These are phyloP conservation scores for Lepidurus apus DNA, from an alignment of 1,140 invertebrate species.

Conservation along the genomic window DNA sequence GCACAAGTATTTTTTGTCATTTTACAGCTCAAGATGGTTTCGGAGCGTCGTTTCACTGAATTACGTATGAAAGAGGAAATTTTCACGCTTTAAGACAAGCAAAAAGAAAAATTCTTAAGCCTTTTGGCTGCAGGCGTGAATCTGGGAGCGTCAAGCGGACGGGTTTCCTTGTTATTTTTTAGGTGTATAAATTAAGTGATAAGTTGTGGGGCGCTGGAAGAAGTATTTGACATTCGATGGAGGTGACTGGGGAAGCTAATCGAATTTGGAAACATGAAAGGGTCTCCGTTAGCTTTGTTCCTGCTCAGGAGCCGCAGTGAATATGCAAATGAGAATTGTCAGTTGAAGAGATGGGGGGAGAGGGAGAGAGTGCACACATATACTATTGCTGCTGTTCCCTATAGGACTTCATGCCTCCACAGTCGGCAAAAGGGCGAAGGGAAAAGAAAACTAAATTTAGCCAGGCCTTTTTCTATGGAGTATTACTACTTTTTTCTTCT, in stretches of 20 bases:
- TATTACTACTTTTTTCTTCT: background rate
- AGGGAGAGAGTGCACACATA: background rate
- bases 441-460: background rate
- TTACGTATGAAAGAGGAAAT: too few species aligned
- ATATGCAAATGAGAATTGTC: constrained; percentile 15
- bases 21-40: background rate
- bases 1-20: background rate
- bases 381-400: background rate
- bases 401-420: background rate
- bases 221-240: background rate
- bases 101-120: too few species aligned
- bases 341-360: background rate
- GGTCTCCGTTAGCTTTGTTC: constrained; percentile 21
- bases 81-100: too few species aligned
- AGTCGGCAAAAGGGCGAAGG: background rate
- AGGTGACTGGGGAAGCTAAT: background rate
- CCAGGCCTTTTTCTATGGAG: background rate
- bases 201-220: background rate
- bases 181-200: background rate
- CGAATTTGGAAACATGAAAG: constrained; percentile 19
- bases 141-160: too few species aligned
- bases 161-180: background rate
- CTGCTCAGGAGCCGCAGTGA: background rate
- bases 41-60: too few species aligned
- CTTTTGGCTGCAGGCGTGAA: too few species aligned